A percentile compares a stretch with the other conserved stretches of the same genome.
Conservation (phyloP, 2,797 vertebrate genomes). For the Sebastes vulpes region DNA sequence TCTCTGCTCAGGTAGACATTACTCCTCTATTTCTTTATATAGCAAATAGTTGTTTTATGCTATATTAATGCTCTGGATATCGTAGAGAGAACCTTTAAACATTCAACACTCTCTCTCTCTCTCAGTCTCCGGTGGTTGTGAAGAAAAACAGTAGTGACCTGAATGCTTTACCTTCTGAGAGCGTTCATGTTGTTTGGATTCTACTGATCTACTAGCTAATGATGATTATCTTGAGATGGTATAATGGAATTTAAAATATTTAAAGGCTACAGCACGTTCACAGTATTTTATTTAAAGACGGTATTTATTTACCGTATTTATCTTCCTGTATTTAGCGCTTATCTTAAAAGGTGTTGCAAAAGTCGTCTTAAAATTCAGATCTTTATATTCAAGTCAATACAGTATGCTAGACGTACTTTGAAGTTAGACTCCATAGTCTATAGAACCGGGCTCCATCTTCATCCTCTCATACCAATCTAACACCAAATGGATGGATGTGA, state of each 20-base stretch:
- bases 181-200: neutral
- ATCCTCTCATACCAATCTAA: neutral
- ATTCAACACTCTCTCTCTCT: neutral
- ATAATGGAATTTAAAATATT: neutral
- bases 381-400: neutral
- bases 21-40: neutral
- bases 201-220: neutral
- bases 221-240: neutral
- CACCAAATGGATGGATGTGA: slow-evolving; percentile 11
- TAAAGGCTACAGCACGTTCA: neutral
- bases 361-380: neutral
- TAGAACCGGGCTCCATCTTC: neutral
- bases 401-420: neutral
- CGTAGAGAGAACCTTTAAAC: too few species aligned
- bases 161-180: neutral
- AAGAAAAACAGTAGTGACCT: neutral
- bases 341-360: neutral
- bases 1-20: neutral
- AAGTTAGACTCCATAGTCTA: neutral
- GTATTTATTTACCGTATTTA: neutral
- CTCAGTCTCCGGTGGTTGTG: neutral
- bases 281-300: neutral
- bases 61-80: neutral
- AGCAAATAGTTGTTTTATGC: neutral
- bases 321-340: neutral